A percentile compares a stretch with the other conserved stretches of the same genome.
These are phyloP conservation scores for Xiphorhynchus elegans DNA, from an alignment of 2,113 vertebrate genomes.

Conservation along the genomic window DNA sequence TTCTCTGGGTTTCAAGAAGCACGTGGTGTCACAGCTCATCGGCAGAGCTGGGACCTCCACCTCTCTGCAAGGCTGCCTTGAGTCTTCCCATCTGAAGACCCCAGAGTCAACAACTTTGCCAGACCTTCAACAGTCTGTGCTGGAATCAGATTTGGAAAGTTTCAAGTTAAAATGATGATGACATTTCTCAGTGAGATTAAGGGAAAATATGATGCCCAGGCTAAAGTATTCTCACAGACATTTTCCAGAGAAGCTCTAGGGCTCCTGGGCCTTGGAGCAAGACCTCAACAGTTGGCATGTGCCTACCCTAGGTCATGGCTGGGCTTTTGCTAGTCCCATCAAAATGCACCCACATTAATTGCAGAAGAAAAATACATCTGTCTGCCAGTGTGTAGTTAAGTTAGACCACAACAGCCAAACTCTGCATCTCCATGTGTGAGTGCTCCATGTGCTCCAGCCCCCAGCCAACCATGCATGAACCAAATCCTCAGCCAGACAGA, in stretches of 20 bases:
- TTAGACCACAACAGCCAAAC: neutral
- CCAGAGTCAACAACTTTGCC: neutral
- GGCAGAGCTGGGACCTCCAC: neutral
- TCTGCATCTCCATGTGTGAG: neutral
- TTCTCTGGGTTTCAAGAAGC: neutral
- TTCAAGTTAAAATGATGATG: neutral
- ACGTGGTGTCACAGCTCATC: accelerated
- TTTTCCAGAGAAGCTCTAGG: slow-evolving; percentile 10
- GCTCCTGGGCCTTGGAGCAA: neutral
- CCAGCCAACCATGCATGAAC: neutral
- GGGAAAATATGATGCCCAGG: neutral
- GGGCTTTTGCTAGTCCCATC: neutral
- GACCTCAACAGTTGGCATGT: neutral
- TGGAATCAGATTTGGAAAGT: slow-evolving; percentile 1
- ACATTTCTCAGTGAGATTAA: neutral
- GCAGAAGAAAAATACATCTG: neutral
- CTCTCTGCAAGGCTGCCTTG: neutral
- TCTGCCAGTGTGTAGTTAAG: neutral
- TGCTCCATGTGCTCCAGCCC: no score
- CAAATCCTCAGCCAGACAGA: neutral
- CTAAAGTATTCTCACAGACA: neutral
- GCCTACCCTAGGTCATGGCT: neutral
- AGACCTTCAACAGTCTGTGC: neutral
- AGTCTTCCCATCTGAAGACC: neutral
- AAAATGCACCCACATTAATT: neutral